Base-by-base conservation (phyloP, 2,888 invertebrate genomes). In the Tribolium freemani region DNA sequence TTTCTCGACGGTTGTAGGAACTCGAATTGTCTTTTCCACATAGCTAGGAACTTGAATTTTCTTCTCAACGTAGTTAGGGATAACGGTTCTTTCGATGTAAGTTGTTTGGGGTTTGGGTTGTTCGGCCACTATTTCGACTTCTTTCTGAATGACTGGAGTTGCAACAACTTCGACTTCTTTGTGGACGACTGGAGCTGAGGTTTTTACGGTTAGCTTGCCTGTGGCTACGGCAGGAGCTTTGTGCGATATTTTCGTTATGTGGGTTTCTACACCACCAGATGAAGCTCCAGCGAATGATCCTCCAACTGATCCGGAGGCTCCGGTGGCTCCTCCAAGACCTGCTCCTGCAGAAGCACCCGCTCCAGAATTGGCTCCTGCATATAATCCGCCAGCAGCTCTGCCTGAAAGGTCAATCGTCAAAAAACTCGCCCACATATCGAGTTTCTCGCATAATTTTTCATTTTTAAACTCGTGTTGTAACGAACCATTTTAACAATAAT, bases 341-440 rank as follows among this genome's bases (percentile, higher is more conserved):
- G 90, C 88, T 20, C 85, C 83, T 0, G 90, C 90, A 10, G 85
- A 86, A 0, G 89, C 84, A 57, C 88, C 88, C n/a, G 88, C 89
- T 5, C 90, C 90, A 38, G 90, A 89, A 1, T 90, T 90, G 0
- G 91, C 91, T 31, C 89, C 90, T 48, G 91, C 91, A 69, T 87
- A 91, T 0, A 91, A 81, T 11, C 88, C 88, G 69, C 91, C 91
- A 84, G 76, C 85, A 9, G 84, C 79, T 54, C 77, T 76, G 3
- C 81, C 82, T 75, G 69, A 38, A 26, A 26, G 26, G 5, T 1
- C 26, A 26, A 3, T 21, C 21, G 3, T 21, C 21, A 21, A 21
- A 21, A 21, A 21, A n/a, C n/a, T n/a, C n/a, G n/a, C n/a, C n/a
- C n/a, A n/a, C n/a, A n/a, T n/a, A n/a, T n/a, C n/a, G n/a, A n/a